phyloP scores from a whole-genome alignment of 2,113 vertebrate species.

The Scytalopus superciliaris region DNA sequence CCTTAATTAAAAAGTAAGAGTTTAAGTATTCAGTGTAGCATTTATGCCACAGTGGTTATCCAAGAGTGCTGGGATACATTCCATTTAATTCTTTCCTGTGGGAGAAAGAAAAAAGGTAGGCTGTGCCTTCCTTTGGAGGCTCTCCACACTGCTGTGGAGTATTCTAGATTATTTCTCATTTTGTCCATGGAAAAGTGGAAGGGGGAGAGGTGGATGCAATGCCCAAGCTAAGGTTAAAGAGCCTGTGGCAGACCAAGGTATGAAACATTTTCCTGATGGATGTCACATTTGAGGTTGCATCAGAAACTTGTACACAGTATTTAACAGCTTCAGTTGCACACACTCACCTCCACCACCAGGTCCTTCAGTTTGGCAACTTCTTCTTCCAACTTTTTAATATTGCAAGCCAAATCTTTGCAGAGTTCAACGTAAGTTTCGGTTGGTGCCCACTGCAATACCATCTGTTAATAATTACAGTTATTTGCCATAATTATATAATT shows the following conservation, averaged over 20 bases:
- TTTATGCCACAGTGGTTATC: not conserved
- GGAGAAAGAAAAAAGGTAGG: not conserved
- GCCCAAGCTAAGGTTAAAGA: not conserved
- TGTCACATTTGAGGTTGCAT: not conserved
- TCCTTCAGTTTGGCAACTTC: constrained; percentile 82
- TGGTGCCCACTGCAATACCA: constrained; percentile 83
- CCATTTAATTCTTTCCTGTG: not conserved
- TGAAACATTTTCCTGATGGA: not conserved
- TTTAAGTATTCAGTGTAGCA: not conserved
- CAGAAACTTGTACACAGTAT: not conserved
- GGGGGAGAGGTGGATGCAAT: not conserved
- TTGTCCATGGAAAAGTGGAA: not conserved
- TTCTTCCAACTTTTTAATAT: constrained; percentile 78
- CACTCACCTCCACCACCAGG: constrained; percentile 82
- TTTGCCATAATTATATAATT: not conserved
- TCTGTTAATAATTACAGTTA: constrained; percentile 75
- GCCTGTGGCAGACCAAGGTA: not conserved
- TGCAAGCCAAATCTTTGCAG: constrained; percentile 81
- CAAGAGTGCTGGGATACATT: not conserved
- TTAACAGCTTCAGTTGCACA: not conserved
- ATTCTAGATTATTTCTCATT: not conserved
- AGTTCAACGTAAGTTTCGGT: constrained; percentile 73
- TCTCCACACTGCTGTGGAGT: not conserved
- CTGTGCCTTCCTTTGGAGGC: not conserved
- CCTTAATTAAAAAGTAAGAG: constrained; percentile 26